Base-by-base conservation (phyloP, 1,140 invertebrate genomes). In the Saxidomus purpurata region DNA sequence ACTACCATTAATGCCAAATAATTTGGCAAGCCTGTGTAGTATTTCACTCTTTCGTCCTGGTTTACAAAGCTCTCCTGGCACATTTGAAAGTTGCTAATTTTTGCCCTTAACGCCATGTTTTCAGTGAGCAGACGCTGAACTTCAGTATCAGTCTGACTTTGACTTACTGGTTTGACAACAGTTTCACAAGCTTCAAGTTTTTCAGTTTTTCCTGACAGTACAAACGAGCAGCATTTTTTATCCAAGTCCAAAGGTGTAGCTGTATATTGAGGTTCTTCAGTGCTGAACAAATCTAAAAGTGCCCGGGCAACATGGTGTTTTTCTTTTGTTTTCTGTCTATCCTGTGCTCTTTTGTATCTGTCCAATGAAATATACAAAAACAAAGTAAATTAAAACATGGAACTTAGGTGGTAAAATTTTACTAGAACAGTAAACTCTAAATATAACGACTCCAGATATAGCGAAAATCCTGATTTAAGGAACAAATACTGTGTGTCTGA, bases 1-100 rank as follows among this genome's bases (percentile, higher is more conserved):
- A 85, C 11, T 49, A 43, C 36, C 67, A 85, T 31, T 31, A 85
- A 28, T 17, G 34, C n/a, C 6, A 34, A 49, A 43, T 49, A 85
- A 15, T 49, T 34, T 55, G 82, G 82, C n/a, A 85, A 43, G 0
- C 82, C 82, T 47, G 82, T 85, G 31, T 49, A 85, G 25, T 69
- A 84, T 28, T 69, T 69, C 0, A 84, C 81, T 49, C 61, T 84
- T 1, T 85, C 82, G 17, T 34, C 67, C 0, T 85, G 8, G 6
- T 34, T 22, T 19, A 9, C 19, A 25, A 85, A 85, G 0, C 28
- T 40, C 0, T 74, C 47, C 25, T 69, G 9, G 19, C 9, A 17
- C 17, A 74, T 31, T 67, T 34, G 38, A 25, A 19, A 31, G 0
- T 49, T 9, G 25, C n/a, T 49, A 6, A 85, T 0, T n/a, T 82